Percentiles rank a stretch among this genome's conserved stretches.
These are phyloP conservation scores for Potamilus streckersoni DNA, from an alignment of 1,140 invertebrate species.

Conservation along the genomic window DNA sequence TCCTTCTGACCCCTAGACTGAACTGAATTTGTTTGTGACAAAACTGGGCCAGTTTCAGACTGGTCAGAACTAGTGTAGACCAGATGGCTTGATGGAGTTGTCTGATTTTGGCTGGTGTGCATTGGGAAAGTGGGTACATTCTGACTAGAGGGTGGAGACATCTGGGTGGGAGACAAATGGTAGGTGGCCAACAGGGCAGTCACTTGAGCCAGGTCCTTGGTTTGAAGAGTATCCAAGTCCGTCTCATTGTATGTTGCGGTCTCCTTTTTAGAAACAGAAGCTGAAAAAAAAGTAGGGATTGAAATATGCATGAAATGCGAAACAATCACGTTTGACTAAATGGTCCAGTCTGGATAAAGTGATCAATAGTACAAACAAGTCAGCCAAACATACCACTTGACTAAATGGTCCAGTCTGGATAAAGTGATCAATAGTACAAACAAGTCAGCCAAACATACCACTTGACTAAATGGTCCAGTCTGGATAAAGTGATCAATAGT, in stretches of 20 bases:
- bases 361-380: no score
- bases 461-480: not conserved
- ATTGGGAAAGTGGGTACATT: not conserved
- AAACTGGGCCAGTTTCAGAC: not conserved
- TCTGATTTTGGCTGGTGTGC: slow-evolving; percentile 1
- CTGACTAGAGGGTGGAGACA: not conserved
- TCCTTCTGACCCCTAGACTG: not conserved
- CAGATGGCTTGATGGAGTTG: not conserved
- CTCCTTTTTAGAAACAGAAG: slow-evolving; percentile 51
- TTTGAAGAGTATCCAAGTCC: slow-evolving; percentile 84
- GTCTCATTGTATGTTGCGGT: slow-evolving; percentile 84
- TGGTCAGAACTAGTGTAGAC: not conserved
- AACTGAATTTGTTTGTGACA: not conserved
- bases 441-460: not conserved
- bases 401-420: not conserved
- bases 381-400: no score
- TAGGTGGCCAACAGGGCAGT: slow-evolving; percentile 30
- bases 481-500: not conserved
- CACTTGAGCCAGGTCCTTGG: slow-evolving; percentile 61
- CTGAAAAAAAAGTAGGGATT: not conserved
- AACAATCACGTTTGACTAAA: no score
- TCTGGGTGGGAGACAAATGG: slow-evolving; percentile 1
- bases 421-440: not conserved
- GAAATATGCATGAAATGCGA: no score
- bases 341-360: no score